Percentiles rank a stretch among this genome's conserved stretches.
Evolutionary conservation across 2,797 vertebrate species (phyloP).

Genomic region (Hyperoplus immaculatus): DNA sequence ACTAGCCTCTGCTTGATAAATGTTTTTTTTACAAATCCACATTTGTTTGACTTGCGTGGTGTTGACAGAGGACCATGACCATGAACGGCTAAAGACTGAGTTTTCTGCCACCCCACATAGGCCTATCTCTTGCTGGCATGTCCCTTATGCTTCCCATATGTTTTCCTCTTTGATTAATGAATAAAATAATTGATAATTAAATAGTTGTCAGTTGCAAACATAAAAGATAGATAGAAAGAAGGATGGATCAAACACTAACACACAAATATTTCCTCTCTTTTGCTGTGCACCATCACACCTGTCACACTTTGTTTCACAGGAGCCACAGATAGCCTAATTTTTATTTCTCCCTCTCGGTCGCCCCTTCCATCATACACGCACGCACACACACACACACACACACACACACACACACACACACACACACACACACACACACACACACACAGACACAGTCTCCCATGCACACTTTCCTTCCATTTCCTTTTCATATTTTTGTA

Average conservation of each 20-base stretch:
- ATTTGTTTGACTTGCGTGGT: background rate
- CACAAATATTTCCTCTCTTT: no score
- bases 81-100: background rate
- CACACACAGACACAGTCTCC: background rate
- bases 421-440: background rate
- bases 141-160: background rate
- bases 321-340: background rate
- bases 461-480: background rate
- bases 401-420: background rate
- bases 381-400: background rate
- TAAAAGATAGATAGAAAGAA: background rate
- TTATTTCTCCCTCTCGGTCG: background rate
- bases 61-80: background rate
- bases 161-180: background rate
- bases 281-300: background rate
- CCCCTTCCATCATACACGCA: background rate
- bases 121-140: no score
- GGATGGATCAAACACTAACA: background rate
- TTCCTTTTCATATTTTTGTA: background rate
- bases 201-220: background rate
- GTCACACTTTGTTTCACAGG: background rate
- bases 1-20: background rate
- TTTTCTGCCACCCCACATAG: no score
- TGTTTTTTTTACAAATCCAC: no score
- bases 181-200: background rate